phyloP scores from a whole-genome alignment of 2,113 vertebrate genomes.

The Platanista minor region DNA sequence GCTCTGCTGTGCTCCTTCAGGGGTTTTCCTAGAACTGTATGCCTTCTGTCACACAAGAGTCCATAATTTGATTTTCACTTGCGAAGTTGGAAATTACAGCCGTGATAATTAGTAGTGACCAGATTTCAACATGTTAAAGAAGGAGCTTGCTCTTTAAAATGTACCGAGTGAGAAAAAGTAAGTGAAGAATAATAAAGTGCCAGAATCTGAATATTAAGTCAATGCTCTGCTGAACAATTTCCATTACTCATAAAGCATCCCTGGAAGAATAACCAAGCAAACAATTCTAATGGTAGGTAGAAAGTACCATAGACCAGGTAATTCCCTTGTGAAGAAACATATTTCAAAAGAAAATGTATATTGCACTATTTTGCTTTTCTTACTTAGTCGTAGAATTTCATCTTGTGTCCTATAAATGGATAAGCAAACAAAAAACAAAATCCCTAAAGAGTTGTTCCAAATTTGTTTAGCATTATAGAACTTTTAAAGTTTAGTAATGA shows the following conservation, averaged over 20 bases:
- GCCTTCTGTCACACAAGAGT: slow-evolving; percentile 12
- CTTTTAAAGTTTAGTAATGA: not conserved
- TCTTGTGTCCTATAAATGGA: not conserved
- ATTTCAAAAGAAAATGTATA: slow-evolving; percentile 12
- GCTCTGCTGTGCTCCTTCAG: not conserved
- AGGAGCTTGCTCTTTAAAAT: slow-evolving; percentile 18
- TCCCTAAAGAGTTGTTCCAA: not conserved
- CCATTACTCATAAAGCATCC: not conserved
- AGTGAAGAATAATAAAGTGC: slow-evolving; percentile 3
- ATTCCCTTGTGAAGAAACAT: not conserved
- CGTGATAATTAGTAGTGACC: slow-evolving; percentile 55
- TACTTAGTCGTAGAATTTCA: not conserved
- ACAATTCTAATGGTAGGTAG: not conserved
- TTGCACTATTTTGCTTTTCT: not conserved
- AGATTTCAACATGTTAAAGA: slow-evolving; percentile 52
- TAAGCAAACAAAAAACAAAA: not conserved
- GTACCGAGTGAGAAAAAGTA: not conserved
- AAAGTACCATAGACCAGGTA: not conserved
- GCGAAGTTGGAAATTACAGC: slow-evolving; percentile 51
- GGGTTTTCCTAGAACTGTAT: not conserved
- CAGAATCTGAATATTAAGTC: not conserved
- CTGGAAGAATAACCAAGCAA: not conserved
- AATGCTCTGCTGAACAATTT: not conserved
- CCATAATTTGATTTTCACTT: slow-evolving; percentile 47
- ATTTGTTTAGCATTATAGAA: not conserved